Base-by-base conservation (phyloP, 1,140 invertebrate genomes). In the Aphaenogaster floridana region DNA sequence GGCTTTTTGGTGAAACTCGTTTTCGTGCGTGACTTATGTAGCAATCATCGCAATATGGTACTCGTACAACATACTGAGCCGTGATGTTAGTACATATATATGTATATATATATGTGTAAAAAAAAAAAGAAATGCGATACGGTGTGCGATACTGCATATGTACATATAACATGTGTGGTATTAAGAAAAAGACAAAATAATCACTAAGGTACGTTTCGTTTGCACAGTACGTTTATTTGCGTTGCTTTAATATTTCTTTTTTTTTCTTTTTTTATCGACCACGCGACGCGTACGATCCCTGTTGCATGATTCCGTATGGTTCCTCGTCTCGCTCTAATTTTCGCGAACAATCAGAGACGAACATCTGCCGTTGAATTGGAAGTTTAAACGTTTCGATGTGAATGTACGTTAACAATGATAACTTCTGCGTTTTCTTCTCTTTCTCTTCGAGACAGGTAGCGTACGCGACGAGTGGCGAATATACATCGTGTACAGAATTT, bases 151-250 rank as follows among this genome's bases (percentile, higher is more conserved):
- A 81, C 81, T 90, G 68, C 63, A 71, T 86, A 45, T 68, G 54
- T 81, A 42, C 39, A 21, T 68, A 80, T 63, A 77, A 50, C 15
- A 81, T 71, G 63, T 81, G 71, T 88, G 77, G 54, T 88, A 66
- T 93, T 92, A 93, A 92, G 87, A 92, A 87, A 91, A 89, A 93
- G 93, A 94, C 93, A 94, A 94, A 94, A 93, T 94, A 93, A 93
- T 92, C 87, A 94, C 91, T 94, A 93, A 93, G 89, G 92, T 92
- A 92, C 89, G 74, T 92, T 93, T 93, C 91, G 76, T 93, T 94
- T 94, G 92, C 86, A 93, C 48, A 94, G 88, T 92, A 88, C 87
- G 89, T 94, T 94, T 94, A 94, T 94, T 93, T 93, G 52, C 69
- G 74, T 91, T 92, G 72, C 76, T 90, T 90, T 92, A 84, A 61